Base-by-base conservation (phyloP, 2,888 invertebrate species). In the Hartigia nigra region DNA sequence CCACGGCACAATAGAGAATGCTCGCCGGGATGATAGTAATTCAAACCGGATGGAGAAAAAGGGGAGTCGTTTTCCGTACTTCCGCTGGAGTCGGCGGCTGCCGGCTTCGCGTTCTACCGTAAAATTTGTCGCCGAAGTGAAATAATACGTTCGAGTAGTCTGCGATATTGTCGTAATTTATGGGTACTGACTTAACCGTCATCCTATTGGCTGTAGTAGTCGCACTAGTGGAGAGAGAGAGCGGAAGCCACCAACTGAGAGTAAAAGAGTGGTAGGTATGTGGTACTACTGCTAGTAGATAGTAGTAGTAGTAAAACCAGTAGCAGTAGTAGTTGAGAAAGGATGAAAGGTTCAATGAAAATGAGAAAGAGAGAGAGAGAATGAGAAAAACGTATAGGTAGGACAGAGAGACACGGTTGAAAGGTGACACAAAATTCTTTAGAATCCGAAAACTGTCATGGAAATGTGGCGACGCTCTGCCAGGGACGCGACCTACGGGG, bases 1-100 rank as follows among this genome's bases (percentile, higher is more conserved):
- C 90, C 88, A 86, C 87, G 87, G 85, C 88, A 90, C 89, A 90
- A 90, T 90, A 88, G 91, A 90, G 89, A 90, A 90, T 90, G 89
- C 88, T 86, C 84, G 87, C 81, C 87, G 89, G 88, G 86, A 89
- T 87, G 89, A 89, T 89, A 87, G 88, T 90, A 90, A 91, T 90
- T 91, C 88, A 90, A 89, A 90, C 88, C 89, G 90, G 89, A 90
- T 84, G 86, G 83, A 82, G 82, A 82, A 79, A 76, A 69, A 78
- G 72, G 78, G 74, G 77, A 86, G 87, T 89, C 89, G 88, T 88
- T 90, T 90, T 89, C 86, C 89, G 88, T 88, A 86, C 87, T 87
- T 90, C 87, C 87, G 88, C 83, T 83, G 81, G 81, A 84, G 37
- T n/a, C 77, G 79, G 80, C 81, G 76, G 78, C 75, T 74, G 78